Conservation (phyloP, 2,113 vertebrate species). For the Callopanchax toddi region DNA sequence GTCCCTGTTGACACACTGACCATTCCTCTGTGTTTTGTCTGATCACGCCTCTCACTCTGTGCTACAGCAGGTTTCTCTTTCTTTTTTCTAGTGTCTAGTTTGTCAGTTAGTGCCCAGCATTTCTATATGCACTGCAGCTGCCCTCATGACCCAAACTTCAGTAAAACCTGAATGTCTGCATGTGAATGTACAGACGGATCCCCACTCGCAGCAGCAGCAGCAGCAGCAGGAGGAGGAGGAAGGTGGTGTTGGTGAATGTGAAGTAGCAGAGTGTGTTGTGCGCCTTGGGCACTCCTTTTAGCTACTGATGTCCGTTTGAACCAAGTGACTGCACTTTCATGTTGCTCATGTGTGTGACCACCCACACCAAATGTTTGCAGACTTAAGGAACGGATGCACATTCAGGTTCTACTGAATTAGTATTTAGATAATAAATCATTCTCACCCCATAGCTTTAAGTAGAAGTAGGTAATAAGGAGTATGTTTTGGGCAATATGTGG, state of each 20-base stretch:
- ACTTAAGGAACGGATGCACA: background rate
- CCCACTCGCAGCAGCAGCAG: background rate
- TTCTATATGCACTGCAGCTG: background rate
- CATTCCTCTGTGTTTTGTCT: background rate
- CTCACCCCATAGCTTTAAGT: background rate
- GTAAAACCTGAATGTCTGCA: background rate
- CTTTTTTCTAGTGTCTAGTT: background rate
- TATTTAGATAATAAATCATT: background rate
- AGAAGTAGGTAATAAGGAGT: background rate
- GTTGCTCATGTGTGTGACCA: constrained; percentile 38
- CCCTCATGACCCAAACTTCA: constrained; percentile 15
- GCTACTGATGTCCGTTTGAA: constrained; percentile 55
- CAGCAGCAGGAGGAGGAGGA: background rate
- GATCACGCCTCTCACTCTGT: constrained; percentile 6
- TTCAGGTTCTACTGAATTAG: constrained; percentile 20
- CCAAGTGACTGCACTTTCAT: constrained; percentile 39
- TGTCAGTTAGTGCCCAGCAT: background rate
- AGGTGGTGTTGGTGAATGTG: constrained; percentile 31
- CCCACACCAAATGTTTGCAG: constrained; percentile 35
- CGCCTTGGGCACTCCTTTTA: constrained; percentile 53
- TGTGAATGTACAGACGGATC: background rate
- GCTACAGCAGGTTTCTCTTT: constrained; percentile 10
- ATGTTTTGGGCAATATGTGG: constrained; percentile 13
- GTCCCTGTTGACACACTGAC: constrained; percentile 6
- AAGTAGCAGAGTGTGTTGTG: constrained; percentile 47